These are phyloP conservation scores for Phallusia fumigata DNA, from an alignment of 23 tunicate genomes.

Conservation along the genomic window DNA sequence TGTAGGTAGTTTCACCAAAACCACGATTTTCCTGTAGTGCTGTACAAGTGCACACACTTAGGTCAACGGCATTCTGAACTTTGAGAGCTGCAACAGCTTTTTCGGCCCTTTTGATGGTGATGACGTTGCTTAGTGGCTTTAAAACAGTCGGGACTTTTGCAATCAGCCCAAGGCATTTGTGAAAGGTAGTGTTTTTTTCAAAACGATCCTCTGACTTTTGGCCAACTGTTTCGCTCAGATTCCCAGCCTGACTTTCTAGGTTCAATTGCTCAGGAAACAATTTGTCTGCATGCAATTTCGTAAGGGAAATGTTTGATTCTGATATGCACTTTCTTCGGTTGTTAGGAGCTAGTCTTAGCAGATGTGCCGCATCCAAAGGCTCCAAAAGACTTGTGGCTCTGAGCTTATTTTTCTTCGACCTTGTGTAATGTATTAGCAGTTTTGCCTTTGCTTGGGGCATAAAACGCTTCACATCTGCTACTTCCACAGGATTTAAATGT, in stretches of 20 bases:
- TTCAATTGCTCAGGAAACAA: no score
- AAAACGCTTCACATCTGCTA: background rate
- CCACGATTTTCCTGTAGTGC: conserved; percentile 27
- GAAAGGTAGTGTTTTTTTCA: background rate
- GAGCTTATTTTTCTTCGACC: background rate
- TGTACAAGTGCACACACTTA: conserved; percentile 18
- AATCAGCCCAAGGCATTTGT: background rate
- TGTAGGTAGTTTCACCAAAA: conserved; percentile 8
- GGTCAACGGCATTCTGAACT: background rate
- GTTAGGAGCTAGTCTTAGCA: background rate
- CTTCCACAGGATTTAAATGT: background rate
- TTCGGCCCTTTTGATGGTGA: conserved; percentile 2
- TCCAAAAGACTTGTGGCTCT: background rate
- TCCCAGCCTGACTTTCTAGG: no score
- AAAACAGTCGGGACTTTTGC: background rate
- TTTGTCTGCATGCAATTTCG: background rate
- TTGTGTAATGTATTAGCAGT: background rate
- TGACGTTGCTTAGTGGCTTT: background rate
- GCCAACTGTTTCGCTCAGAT: no score
- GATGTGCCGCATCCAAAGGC: background rate
- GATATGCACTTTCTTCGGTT: background rate
- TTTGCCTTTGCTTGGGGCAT: background rate
- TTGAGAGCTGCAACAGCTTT: conserved; percentile 20
- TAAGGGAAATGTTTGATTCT: background rate
- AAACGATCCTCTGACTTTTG: background rate